Evolutionary conservation across 2,797 vertebrate species (phyloP), one percentile per base, ranked within the genome.

Genomic region (Morelia viridis): DNA sequence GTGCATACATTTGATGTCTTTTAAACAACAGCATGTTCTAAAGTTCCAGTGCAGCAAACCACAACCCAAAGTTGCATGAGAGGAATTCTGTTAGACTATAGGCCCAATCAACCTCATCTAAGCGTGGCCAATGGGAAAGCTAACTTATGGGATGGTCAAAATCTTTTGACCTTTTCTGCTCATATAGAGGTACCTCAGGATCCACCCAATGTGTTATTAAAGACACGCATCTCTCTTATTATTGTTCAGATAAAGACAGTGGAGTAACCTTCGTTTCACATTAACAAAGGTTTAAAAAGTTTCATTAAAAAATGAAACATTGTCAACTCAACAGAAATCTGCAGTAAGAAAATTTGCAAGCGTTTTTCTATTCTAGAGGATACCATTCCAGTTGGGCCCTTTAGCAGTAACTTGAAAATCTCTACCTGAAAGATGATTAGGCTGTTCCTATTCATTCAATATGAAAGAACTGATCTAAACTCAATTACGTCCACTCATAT

Each of bases 301-400:
- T 93, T 94, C 94, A 92, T 97, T 93, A 93, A 93, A 95, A 61
- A 89, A 93, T 57, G 94, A 95, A 95, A 17, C 92, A 94, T 96
- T 92, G 95, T 91, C 90, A 94, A 94, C 92, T 90, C 92, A 88
- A 95, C 91, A 92, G 58, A 89, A 83, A 95, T 92, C 57, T 89
- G 85, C 71, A 11, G 87, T 96, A 96, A 85, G 92, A 93, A 80
- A 93, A 94, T 93, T 85, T 91, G 60, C 94, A 93, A 94, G 56
- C 91, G 89, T 93, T 93, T 76, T 94, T 89, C 6, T 85, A 80
- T 94, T 41, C 92, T 94, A 94, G 85, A 95, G 88, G 83, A 94
- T 92, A 92, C 62, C 64, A 87, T 5, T 86, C 58, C 17, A 57
- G 9, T 62, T n/a, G 83, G 89, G 53, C 71, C 31, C 1, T 53